phyloP scores from a whole-genome alignment of 2,113 vertebrate genomes.

The Silurus glanis region DNA sequence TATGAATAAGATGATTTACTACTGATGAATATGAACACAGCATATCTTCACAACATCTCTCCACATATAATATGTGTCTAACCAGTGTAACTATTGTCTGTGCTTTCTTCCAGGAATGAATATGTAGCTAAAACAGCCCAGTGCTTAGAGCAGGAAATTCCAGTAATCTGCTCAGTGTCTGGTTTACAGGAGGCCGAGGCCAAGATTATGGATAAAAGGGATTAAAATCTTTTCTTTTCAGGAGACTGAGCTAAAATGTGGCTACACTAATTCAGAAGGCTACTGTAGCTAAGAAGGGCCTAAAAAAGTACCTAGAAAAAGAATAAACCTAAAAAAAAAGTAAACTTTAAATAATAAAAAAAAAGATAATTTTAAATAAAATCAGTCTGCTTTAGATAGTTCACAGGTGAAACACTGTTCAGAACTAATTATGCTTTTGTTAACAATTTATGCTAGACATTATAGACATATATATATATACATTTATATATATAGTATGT shows the following conservation, averaged over 20 bases:
- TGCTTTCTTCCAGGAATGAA: conserved; percentile 65
- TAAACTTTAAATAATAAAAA: too few species aligned
- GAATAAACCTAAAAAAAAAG: too few species aligned
- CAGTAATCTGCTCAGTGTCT: conserved; percentile 66
- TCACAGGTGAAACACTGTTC: not conserved
- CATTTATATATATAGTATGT: too few species aligned
- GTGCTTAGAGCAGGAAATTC: conserved; percentile 55
- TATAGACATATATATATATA: not conserved
- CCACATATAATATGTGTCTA: not conserved
- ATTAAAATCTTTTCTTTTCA: conserved; percentile 44
- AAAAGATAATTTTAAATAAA: too few species aligned
- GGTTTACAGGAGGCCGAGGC: conserved; percentile 37
- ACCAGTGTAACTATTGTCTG: conserved; percentile 60
- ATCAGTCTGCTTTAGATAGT: not conserved
- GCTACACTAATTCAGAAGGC: too few species aligned
- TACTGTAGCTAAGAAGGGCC: too few species aligned
- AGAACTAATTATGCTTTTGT: not conserved
- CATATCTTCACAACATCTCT: too few species aligned
- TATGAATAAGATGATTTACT: not conserved
- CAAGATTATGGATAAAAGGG: conserved; percentile 51
- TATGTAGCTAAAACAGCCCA: conserved; percentile 55
- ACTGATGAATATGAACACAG: conserved; percentile 14
- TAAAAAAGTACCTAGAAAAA: too few species aligned
- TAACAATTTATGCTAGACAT: not conserved
- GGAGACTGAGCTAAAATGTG: not conserved